Base-by-base conservation (phyloP, 2,888 invertebrate species). In the Drosophila neoperkinsi region DNA sequence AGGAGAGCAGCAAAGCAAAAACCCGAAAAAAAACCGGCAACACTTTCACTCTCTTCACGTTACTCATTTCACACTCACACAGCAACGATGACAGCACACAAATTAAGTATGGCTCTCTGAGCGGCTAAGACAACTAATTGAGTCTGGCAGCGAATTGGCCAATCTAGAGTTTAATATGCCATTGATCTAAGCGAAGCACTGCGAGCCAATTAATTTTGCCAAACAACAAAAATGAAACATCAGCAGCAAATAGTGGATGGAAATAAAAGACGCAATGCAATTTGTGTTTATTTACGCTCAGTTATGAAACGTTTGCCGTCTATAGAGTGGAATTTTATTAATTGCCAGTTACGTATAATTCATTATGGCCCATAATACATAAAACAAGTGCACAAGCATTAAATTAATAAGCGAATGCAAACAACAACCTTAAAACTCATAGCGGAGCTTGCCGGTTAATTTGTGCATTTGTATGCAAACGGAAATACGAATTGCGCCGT, bases 401-500 rank as follows among this genome's bases (percentile, higher is more conserved):
- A 58, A 50, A 65, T 71, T 59, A 59, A 78, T 71, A 62, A 59
- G 13, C 53, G 5, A 65, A 36, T 71, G 56, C 63, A 71, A 36
- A 11, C 18, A 28, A 28, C 36, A 38, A 55, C 36, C 36, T 55
- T 28, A 36, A 55, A 36, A 28, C 55, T 16, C 25, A 36, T 21
- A 5, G 21, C 16, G 50, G 3, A 1, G n/a, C 34, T 61, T 49
- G 21, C 9, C 36, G 31, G 65, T 77, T 86, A 86, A 86, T 85
- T 74, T 62, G 65, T 81, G 82, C 76, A 74, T 88, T 87, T 88
- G 70, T 86, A 87, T 87, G 84, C 86, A 77, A 71, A 82, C 71
- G 76, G 77, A 69, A 78, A 52, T 63, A 25, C 49, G 64, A 55
- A 41, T 65, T 63, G 31, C 25, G 30, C 52, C 46, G 53, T 67